Percentiles rank a stretch among this genome's conserved stretches.
phyloP scores from a whole-genome alignment of 1,140 invertebrate genomes.

The Conopomorpha cramerella region DNA sequence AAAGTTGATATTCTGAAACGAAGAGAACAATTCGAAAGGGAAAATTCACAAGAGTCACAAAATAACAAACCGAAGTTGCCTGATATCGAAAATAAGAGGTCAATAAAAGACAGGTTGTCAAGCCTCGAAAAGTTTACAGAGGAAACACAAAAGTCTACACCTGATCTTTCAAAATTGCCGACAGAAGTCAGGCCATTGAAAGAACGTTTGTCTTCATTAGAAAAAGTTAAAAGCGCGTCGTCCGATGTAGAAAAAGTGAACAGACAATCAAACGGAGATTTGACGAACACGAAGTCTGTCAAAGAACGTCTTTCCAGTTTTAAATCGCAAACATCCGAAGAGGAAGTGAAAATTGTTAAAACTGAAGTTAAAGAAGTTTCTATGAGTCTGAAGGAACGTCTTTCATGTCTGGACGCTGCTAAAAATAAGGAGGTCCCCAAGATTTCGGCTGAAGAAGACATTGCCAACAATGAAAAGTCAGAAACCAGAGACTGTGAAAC shows the following conservation, averaged over 20 bases:
- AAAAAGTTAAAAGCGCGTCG: conserved; percentile 62
- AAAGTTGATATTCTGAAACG: conserved; percentile 83
- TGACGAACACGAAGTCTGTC: conserved; percentile 49
- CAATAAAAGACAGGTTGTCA: conserved; percentile 73
- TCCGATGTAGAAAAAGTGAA: conserved; percentile 52
- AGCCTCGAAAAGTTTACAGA: conserved; percentile 65
- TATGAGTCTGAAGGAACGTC: conserved; percentile 63
- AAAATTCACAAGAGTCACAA: conserved; percentile 53
- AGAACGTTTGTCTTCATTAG: conserved; percentile 66
- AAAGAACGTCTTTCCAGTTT: conserved; percentile 63
- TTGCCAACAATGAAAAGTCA: conserved; percentile 23
- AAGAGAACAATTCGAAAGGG: conserved; percentile 79
- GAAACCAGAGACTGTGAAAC: conserved; percentile 26
- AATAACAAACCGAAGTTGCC: conserved; percentile 56
- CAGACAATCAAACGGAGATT: conserved; percentile 54
- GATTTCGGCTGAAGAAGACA: conserved; percentile 48
- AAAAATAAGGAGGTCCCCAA: conserved; percentile 56
- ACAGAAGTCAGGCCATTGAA: conserved; percentile 67
- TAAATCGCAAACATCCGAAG: conserved; percentile 60
- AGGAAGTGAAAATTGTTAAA: conserved; percentile 39
- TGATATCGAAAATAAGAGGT: conserved; percentile 67
- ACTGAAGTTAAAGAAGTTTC: conserved; percentile 51
- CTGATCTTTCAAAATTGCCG: conserved; percentile 58
- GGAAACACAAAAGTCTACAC: conserved; percentile 49
- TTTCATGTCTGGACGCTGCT: conserved; percentile 56